Evolutionary conservation across 92 coral and sea anemone species (phyloP).

Genomic region (Palythoa grandis): DNA sequence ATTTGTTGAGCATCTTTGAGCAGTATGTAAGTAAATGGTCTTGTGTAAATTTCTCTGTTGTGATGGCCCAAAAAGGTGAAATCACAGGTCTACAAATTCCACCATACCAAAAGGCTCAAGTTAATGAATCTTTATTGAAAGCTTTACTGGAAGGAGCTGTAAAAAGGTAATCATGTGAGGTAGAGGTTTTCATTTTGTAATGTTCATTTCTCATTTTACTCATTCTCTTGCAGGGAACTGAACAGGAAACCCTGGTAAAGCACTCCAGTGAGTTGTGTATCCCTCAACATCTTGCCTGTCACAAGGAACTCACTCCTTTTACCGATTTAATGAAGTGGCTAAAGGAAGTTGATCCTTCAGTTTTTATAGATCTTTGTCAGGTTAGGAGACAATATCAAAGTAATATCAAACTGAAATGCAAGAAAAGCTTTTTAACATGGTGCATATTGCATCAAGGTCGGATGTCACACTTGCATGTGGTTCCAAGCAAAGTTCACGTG

Average conservation of each 20-base stretch:
- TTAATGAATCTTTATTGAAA: no score
- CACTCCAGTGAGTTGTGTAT: conserved; percentile 93
- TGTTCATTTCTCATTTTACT: not conserved
- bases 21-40: conserved; percentile 69
- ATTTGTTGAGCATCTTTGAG: conserved; percentile 77
- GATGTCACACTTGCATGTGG: no score
- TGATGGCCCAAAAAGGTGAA: no score
- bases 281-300: conserved; percentile 91
- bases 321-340: conserved; percentile 95
- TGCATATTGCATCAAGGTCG: no score
- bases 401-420: no score
- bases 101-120: no score
- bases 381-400: conserved; percentile 42
- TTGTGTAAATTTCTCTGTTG: no score
- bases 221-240: conserved; percentile 68
- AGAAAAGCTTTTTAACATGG: no score
- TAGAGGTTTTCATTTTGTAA: not conserved
- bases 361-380: conserved; percentile 81
- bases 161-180: no score
- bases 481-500: no score
- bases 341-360: conserved; percentile 77
- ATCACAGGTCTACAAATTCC: no score
- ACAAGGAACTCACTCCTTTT: conserved; percentile 90
- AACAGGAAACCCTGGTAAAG: conserved; percentile 74
- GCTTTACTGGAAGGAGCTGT: no score